A percentile compares a stretch with the other conserved stretches of the same genome.
Conservation (phyloP, 2,888 invertebrate species). For the Drosophila dives region DNA sequence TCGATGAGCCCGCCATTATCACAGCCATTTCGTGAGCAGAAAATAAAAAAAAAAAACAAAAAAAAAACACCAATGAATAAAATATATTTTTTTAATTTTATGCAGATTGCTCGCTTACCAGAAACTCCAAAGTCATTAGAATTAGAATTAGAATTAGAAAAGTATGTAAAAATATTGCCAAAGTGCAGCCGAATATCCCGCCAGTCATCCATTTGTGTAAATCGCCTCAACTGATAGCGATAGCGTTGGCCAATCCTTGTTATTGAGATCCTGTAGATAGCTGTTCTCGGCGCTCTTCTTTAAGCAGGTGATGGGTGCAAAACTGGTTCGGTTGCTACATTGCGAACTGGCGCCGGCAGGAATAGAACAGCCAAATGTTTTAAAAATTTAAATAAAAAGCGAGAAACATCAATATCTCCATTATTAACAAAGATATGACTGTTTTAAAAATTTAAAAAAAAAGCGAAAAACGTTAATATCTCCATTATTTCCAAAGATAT, state of each 20-base stretch:
- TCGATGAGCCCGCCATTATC: slow-evolving; percentile 62
- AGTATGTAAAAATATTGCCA: slow-evolving; percentile 64
- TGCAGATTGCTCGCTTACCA: slow-evolving; percentile 52
- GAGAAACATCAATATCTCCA: too few species aligned
- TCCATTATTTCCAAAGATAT: too few species aligned
- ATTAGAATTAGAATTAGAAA: slow-evolving; percentile 55
- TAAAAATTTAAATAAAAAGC: too few species aligned
- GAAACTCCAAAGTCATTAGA: slow-evolving; percentile 59
- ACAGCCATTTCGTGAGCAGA: slow-evolving; percentile 64
- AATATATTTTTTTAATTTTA: not conserved
- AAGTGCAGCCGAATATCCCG: slow-evolving; percentile 47
- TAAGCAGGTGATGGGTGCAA: slow-evolving; percentile 82
- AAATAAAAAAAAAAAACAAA: slow-evolving; percentile 39
- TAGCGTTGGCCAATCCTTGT: slow-evolving; percentile 25
- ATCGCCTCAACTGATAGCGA: too few species aligned
- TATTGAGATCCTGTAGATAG: slow-evolving; percentile 26
- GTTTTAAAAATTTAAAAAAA: too few species aligned
- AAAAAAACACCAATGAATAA: not conserved
- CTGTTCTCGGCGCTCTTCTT: slow-evolving; percentile 54
- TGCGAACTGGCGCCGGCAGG: slow-evolving; percentile 13
- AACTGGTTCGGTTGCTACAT: slow-evolving; percentile 13
- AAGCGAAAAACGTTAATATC: too few species aligned
- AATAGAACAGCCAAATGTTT: too few species aligned
- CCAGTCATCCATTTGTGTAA: slow-evolving; percentile 76
- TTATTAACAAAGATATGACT: too few species aligned